Evolutionary conservation across 2,888 invertebrate genomes (phyloP).

Genomic region (Ferrisia virgata): DNA sequence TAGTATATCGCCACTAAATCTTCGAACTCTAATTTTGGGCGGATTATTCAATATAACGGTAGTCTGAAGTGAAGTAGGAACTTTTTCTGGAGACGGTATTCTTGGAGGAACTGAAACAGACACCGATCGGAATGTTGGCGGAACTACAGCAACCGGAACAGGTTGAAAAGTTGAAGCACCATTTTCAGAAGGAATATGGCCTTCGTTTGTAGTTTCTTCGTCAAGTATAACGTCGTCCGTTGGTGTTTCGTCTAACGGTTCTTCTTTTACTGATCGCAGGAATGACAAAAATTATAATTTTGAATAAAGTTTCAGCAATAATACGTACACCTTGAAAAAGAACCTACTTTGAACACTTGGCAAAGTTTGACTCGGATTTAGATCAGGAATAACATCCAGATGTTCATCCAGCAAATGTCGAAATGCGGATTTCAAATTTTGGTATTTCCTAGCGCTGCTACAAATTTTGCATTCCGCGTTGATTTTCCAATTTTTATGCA

Average conservation of each 20-base stretch:
- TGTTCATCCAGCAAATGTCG: slow-evolving; percentile 16
- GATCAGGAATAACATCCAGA: not conserved
- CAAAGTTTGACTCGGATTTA: too few relatives aligned
- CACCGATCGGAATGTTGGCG: not conserved
- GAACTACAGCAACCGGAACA: not conserved
- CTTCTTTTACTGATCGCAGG: not conserved
- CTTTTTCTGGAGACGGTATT: not conserved
- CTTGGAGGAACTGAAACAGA: not conserved
- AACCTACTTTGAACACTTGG: not conserved
- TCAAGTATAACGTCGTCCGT: not conserved
- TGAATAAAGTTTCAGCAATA: not conserved
- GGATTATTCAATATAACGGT: not conserved
- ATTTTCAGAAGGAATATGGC: not conserved
- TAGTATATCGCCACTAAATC: slow-evolving; percentile 20
- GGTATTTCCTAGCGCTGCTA: not conserved
- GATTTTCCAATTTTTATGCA: slow-evolving; percentile 10
- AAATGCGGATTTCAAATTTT: not conserved
- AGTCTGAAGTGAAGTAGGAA: not conserved
- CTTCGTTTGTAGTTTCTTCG: not conserved
- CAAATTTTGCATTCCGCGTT: not conserved
- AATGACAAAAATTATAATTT: not conserved
- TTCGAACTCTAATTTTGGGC: not conserved
- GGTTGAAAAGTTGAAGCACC: not conserved
- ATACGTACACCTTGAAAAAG: not conserved
- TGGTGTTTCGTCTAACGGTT: not conserved